Conservation (phyloP, 2,888 invertebrate genomes). For the Myopa tessellatipennis region DNA sequence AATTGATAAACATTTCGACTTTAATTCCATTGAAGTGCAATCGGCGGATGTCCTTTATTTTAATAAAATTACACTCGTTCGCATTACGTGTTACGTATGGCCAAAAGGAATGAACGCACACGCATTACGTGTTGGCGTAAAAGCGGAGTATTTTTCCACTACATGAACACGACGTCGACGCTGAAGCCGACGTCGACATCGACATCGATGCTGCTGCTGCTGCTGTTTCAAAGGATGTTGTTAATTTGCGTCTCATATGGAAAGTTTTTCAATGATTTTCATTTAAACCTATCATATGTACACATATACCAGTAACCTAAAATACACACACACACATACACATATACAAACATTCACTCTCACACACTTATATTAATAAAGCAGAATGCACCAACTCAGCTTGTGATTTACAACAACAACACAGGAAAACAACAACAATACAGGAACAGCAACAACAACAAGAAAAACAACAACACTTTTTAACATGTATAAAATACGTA, state of each 20-base stretch:
- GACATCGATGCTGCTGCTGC: conserved; percentile 13
- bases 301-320: not conserved
- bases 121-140: not conserved
- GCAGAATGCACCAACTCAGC: not conserved
- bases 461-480: not conserved
- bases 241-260: conserved; percentile 3
- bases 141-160: conserved; percentile 18
- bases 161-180: conserved; percentile 16
- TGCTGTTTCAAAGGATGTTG: not conserved
- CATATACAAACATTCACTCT: not conserved
- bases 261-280: conserved; percentile 27
- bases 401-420: not conserved
- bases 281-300: conserved; percentile 22
- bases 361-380: not conserved
- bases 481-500: not conserved
- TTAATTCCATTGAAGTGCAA: conserved; percentile 7
- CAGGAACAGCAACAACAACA: not conserved
- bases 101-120: not conserved
- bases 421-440: not conserved
- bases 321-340: not conserved
- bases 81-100: conserved; percentile 1
- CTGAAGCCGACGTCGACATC: not conserved
- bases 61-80: conserved; percentile 26
- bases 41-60: conserved; percentile 32
- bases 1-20: not conserved